Evolutionary conservation across 2,113 vertebrate genomes (phyloP).

Genomic region (Tringa solitaria): DNA sequence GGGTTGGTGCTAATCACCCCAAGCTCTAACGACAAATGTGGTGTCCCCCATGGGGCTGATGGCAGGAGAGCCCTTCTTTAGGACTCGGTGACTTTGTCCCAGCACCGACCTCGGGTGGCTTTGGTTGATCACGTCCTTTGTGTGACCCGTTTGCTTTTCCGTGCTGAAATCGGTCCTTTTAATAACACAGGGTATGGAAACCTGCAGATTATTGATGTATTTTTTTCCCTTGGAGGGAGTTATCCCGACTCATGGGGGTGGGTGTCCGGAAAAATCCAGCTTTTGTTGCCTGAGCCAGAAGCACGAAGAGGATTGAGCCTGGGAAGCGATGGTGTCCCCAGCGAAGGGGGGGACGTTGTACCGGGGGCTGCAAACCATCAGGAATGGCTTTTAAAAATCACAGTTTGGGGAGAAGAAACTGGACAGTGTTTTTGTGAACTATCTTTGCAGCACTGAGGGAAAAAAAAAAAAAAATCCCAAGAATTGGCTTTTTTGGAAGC

Average conservation of each 20-base stretch:
- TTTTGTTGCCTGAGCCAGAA: not conserved
- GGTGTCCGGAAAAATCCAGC: not conserved
- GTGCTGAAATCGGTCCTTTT: not conserved
- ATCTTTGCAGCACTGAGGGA: not conserved
- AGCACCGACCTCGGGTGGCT: accelerated
- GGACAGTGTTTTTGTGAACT: slow-evolving; percentile 28
- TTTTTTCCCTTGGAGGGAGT: not conserved
- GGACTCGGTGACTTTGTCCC: accelerated
- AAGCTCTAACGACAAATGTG: not conserved
- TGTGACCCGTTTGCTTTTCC: accelerated
- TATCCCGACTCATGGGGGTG: not conserved
- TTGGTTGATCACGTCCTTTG: accelerated
- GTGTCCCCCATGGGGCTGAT: not conserved
- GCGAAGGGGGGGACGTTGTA: not conserved
- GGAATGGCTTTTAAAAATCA: accelerated
- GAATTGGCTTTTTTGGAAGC: not conserved
- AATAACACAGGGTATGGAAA: not conserved
- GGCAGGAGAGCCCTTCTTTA: accelerated
- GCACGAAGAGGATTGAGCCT: accelerated
- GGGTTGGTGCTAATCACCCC: not conserved
- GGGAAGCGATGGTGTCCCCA: not conserved
- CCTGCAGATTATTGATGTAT: accelerated
- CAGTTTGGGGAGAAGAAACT: not conserved
- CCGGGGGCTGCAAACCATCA: not conserved
- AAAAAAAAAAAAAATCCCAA: not conserved